Evolutionary conservation across 2,888 invertebrate species (phyloP).

Genomic region (Diplazon laetatorius): DNA sequence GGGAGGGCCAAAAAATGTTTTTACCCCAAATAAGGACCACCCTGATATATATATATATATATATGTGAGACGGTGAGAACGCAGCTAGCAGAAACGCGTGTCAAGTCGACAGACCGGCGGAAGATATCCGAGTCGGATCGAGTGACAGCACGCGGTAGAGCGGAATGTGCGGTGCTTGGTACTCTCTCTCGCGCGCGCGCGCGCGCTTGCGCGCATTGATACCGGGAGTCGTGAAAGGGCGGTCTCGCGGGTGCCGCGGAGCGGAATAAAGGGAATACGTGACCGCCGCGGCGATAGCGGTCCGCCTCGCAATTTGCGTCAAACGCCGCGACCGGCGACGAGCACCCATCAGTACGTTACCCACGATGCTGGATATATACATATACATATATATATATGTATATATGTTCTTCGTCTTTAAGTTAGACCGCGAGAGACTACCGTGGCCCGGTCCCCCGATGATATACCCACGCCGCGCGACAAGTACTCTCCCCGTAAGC

Average conservation of each 20-base stretch:
- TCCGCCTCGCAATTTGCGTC: conserved; percentile 80
- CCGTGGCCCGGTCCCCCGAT: no score
- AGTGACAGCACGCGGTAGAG: conserved; percentile 57
- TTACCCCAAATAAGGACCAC: no score
- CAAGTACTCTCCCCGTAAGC: no score
- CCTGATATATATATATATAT: no score
- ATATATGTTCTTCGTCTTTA: conserved; percentile 14
- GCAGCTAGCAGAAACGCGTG: conserved; percentile 19
- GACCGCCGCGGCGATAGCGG: conserved; percentile 74
- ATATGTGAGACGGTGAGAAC: conserved; percentile 5
- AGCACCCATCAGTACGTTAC: conserved; percentile 54
- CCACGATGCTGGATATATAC: conserved; percentile 20
- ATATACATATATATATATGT: conserved; percentile 13
- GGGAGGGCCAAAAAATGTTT: no score
- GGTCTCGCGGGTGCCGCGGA: conserved; percentile 60
- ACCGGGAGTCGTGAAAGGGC: conserved; percentile 39
- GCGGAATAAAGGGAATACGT: conserved; percentile 76
- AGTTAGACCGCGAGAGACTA: conserved; percentile 47
- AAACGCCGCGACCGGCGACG: conserved; percentile 75
- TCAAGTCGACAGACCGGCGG: conserved; percentile 8
- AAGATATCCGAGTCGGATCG: conserved; percentile 38
- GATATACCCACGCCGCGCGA: conserved; percentile 20
- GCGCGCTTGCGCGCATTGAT: conserved; percentile 43
- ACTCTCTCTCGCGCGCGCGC: no score
- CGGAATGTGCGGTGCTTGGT: conserved; percentile 59